phyloP scores from a whole-genome alignment of 2,888 invertebrate species.

The Drosophila kambysellisi region DNA sequence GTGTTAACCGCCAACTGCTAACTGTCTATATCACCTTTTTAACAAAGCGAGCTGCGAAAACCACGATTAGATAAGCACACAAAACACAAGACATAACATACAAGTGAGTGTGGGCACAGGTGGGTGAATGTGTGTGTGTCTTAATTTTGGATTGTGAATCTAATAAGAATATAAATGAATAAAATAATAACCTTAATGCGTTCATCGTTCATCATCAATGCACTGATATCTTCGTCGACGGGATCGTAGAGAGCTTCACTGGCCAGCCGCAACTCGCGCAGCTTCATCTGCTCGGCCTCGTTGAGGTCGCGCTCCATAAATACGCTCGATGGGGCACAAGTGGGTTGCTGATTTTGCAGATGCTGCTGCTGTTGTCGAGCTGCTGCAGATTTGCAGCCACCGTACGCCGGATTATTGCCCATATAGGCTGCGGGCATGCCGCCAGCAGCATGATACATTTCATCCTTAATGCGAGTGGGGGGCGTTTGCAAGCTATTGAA shows the following conservation, averaged over 20 bases:
- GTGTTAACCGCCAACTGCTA: slow-evolving; percentile 62
- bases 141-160: slow-evolving; percentile 30
- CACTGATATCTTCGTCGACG: slow-evolving; percentile 92
- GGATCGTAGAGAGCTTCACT: slow-evolving; percentile 94
- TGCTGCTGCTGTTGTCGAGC: slow-evolving; percentile 13
- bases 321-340: slow-evolving; percentile 72
- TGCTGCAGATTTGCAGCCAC: slow-evolving; percentile 50
- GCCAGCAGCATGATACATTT: slow-evolving; percentile 63
- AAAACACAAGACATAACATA: slow-evolving; percentile 2
- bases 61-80: slow-evolving; percentile 68
- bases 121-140: slow-evolving; percentile 36
- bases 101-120: neutral
- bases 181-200: slow-evolving; percentile 86
- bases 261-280: slow-evolving; percentile 93
- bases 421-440: slow-evolving; percentile 34
- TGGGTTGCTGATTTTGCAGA: slow-evolving; percentile 64
- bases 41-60: slow-evolving; percentile 9
- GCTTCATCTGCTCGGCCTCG: slow-evolving; percentile 92
- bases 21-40: slow-evolving; percentile 47
- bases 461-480: slow-evolving; percentile 74
- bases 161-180: slow-evolving; percentile 4
- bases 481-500: slow-evolving; percentile 84
- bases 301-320: slow-evolving; percentile 87
- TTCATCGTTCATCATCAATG: slow-evolving; percentile 89
- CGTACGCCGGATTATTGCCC: slow-evolving; percentile 27